These are phyloP conservation scores for Tinamus guttatus DNA, from an alignment of 2,113 vertebrate species.

Conservation along the genomic window DNA sequence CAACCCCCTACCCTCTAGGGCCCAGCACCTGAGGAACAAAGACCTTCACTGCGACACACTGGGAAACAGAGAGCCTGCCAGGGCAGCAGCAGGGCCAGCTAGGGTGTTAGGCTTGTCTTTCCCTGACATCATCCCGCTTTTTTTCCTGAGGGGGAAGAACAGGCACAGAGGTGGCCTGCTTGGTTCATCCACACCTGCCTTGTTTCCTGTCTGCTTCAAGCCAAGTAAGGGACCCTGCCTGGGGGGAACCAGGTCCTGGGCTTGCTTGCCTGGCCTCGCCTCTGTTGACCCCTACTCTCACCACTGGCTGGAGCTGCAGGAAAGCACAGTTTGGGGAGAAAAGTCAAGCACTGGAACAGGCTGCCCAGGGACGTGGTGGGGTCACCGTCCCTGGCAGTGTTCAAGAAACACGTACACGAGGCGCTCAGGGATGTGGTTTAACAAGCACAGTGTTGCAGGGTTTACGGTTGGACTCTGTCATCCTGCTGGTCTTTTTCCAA, in stretches of 20 bases:
- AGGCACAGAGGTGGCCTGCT: background rate
- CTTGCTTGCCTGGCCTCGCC: too few relatives aligned
- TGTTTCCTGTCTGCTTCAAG: background rate
- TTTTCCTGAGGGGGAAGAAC: background rate
- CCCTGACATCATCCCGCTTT: fast-evolving
- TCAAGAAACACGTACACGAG: too few relatives aligned
- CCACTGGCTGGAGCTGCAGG: background rate
- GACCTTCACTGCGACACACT: background rate
- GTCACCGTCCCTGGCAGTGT: too few relatives aligned
- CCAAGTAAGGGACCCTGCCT: fast-evolving
- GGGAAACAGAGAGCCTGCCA: background rate
- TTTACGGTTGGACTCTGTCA: too few relatives aligned
- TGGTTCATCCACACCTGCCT: fast-evolving
- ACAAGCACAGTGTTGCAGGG: too few relatives aligned
- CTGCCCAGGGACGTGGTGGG: too few relatives aligned
- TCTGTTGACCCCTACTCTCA: too few relatives aligned
- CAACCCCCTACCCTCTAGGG: background rate
- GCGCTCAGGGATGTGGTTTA: too few relatives aligned
- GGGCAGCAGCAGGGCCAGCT: fast-evolving
- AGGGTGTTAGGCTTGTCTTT: background rate
- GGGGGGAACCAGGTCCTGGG: fast-evolving
- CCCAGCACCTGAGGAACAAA: constrained; percentile 40
- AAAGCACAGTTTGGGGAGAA: fast-evolving
- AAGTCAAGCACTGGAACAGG: too few relatives aligned
- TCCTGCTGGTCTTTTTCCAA: too few relatives aligned